Percentiles rank a stretch among this genome's conserved stretches.
phyloP scores from a whole-genome alignment of 2,797 vertebrate species.

The Myotis planiceps region DNA sequence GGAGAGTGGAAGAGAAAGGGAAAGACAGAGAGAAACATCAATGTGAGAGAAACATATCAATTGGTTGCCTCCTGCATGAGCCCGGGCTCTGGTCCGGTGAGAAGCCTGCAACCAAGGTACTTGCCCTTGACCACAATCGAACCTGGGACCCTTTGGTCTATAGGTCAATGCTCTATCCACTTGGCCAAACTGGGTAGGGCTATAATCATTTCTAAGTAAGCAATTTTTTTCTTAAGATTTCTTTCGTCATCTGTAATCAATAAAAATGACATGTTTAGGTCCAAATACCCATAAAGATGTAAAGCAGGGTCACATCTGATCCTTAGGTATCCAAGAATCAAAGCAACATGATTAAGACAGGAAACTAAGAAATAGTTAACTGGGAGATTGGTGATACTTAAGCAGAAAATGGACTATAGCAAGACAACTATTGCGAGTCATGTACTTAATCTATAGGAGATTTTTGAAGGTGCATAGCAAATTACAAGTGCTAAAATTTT shows the following conservation, averaged over 20 bases:
- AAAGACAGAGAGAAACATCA: too few species aligned
- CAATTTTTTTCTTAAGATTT: neutral
- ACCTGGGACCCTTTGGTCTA: too few species aligned
- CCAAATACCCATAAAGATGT: neutral
- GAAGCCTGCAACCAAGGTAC: too few species aligned
- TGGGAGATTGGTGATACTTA: neutral
- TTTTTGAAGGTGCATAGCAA: neutral
- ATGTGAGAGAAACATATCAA: too few species aligned
- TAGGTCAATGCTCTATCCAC: too few species aligned
- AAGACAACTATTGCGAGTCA: neutral
- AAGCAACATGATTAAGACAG: neutral
- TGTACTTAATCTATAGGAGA: neutral
- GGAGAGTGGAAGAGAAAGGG: too few species aligned
- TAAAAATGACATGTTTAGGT: neutral
- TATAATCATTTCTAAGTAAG: neutral
- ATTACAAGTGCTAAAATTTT: neutral
- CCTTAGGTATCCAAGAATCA: neutral
- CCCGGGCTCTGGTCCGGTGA: rapidly evolving
- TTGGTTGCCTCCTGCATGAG: too few species aligned
- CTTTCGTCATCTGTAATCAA: neutral
- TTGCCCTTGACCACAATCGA: too few species aligned
- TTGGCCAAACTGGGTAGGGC: too few species aligned
- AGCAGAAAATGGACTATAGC: neutral
- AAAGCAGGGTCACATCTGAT: neutral
- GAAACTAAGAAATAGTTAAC: neutral